Evolutionary conservation across 2,888 invertebrate species (phyloP), one percentile per base, ranked within the genome.

Genomic region (Galerucella nymphaeae): DNA sequence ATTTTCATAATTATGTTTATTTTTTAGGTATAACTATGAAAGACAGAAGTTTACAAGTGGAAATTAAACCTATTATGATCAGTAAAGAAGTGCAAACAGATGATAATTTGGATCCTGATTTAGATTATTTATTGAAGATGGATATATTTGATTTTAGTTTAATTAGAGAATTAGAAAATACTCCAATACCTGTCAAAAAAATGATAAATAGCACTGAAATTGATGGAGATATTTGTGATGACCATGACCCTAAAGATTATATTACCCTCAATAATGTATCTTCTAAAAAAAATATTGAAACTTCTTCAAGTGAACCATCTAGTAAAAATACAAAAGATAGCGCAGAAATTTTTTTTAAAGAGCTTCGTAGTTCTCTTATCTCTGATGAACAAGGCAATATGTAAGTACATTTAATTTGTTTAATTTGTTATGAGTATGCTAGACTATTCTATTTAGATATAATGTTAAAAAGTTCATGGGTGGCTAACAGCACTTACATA

Each of bases 301-400:
- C 20, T 58, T 14, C 23, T 58, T n/a, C 20, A 13, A 23, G 20
- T 57, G 20, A 20, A 13, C 14, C 11, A 23, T 23, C 58, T 14
- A 58, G 14, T 5, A 58, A 58, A 23, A 23, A 20, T 23, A 2
- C 30, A 30, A 58, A 58, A 58, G 18, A n/a, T 16, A 42, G 18
- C 16, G 61, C 61, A 18, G 71, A 75, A 10, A 76, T 72, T 45
- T 82, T 84, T 65, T 83, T 83, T 62, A 71, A 74, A 9, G 84
- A 84, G 76, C 71, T 84, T 45, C 76, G 80, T 42, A 73, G 71
- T 55, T 83, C 83, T 55, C 48, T 82, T n/a, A 74, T 57, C 5
- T 78, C 77, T 57, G 81, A 84, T 70, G 72, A 69, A 2, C 78
- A 79, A 62, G 84, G 84, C 65, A 83, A 83, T 75, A 76, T 83